Evolutionary conservation across 1,140 invertebrate genomes (phyloP).

Genomic region (Battus philenor): DNA sequence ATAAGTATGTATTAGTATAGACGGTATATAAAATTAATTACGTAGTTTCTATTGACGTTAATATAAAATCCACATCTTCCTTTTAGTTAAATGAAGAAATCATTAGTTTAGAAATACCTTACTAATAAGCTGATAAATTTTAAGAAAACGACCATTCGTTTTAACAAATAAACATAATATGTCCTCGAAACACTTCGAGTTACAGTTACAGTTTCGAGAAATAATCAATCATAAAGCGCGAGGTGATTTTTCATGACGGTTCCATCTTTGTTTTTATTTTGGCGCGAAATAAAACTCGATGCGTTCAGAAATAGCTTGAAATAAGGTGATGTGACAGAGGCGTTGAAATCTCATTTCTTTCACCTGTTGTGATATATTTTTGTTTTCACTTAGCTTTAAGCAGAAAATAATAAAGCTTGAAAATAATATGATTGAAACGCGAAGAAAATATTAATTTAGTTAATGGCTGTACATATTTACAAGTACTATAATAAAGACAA

Average conservation of each 20-base stretch:
- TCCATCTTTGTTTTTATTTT: slow-evolving; percentile 58
- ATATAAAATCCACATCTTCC: too few relatives aligned
- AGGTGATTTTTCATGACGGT: slow-evolving; percentile 62
- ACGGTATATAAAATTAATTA: too few relatives aligned
- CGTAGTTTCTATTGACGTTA: too few relatives aligned
- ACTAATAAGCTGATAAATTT: too few relatives aligned
- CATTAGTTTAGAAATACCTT: too few relatives aligned
- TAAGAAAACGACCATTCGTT: too few relatives aligned
- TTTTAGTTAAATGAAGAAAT: background rate
- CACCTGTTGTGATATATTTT: slow-evolving; percentile 33
- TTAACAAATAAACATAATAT: slow-evolving; percentile 41
- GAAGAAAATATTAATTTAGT: too few relatives aligned
- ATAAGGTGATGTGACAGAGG: slow-evolving; percentile 39
- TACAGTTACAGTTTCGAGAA: slow-evolving; percentile 52
- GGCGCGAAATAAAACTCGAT: slow-evolving; percentile 44
- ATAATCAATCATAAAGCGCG: slow-evolving; percentile 67
- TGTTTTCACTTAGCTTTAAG: slow-evolving; percentile 5
- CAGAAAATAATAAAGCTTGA: too few relatives aligned
- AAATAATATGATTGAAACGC: too few relatives aligned
- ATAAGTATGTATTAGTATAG: too few relatives aligned
- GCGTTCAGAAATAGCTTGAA: slow-evolving; percentile 46
- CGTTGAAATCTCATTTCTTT: slow-evolving; percentile 47
- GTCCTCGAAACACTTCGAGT: slow-evolving; percentile 41
- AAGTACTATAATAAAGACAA: too few relatives aligned
- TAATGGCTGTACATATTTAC: too few relatives aligned